phyloP scores from a whole-genome alignment of 2,797 vertebrate species.

The Nyctalus aviator region DNA sequence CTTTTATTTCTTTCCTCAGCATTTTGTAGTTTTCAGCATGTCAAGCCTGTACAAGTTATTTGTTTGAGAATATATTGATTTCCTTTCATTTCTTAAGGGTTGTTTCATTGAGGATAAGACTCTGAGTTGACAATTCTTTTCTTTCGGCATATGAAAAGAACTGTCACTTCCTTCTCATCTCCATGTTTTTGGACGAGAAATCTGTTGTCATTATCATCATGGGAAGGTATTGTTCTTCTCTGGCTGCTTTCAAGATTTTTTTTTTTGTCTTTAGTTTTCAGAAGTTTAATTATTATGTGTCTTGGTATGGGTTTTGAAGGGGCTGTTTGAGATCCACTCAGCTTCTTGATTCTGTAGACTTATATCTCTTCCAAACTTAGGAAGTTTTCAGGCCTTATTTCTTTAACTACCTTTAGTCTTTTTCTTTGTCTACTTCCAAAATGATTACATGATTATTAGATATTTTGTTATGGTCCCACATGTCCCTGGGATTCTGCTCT shows the following conservation, averaged over 20 bases:
- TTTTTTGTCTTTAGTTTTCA: background rate
- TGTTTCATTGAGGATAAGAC: background rate
- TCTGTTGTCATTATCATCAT: background rate
- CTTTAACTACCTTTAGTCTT: background rate
- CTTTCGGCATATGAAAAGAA: background rate
- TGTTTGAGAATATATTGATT: background rate
- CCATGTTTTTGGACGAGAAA: background rate
- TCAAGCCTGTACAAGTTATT: background rate
- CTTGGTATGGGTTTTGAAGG: background rate
- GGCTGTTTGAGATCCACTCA: background rate
- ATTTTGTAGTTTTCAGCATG: background rate
- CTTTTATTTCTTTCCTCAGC: background rate
- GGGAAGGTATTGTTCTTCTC: background rate
- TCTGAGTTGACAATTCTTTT: background rate
- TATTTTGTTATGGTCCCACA: background rate
- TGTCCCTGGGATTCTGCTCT: background rate
- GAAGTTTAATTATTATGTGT: background rate
- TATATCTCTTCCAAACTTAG: background rate
- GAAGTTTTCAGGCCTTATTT: background rate
- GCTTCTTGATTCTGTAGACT: slow-evolving; percentile 4
- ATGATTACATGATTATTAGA: background rate
- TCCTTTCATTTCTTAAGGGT: background rate
- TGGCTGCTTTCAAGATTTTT: background rate
- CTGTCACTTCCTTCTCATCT: background rate
- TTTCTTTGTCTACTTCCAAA: background rate